Evolutionary conservation across 2,797 vertebrate species (phyloP), one percentile per base, ranked within the genome.

Genomic region (Microhierax caerulescens): DNA sequence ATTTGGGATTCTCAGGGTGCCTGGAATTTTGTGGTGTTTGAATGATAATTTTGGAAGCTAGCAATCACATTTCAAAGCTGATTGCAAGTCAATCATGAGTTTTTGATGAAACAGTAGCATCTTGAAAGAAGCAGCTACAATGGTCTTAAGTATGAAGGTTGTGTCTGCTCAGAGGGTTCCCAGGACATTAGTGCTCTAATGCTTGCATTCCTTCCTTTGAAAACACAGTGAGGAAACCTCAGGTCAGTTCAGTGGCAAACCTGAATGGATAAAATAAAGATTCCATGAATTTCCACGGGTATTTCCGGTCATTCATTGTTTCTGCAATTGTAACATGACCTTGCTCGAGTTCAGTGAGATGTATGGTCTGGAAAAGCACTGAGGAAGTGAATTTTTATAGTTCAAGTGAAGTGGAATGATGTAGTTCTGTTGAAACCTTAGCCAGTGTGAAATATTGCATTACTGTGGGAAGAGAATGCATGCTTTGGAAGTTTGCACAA

Each of bases 141-240:
- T 86, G 57, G 21, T 37, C 15, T 54, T 82, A 11, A 60, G 9
- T 51, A 4, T n/a, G 39, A 86, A 63, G 65, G 41, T 28, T 88
- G n/a, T 43, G 32, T 51, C 41, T 90, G 56, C 45, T 70, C 50
- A 36, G 41, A 48, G 15, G 1, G 0, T 91, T 85, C 65, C 69
- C 54, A 59, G 80, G 50, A 67, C 30, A 34, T 61, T 16, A 15
- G 12, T 53, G 36, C 36, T 90, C 36, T 75, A 2, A 1, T 91
- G 47, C 57, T 95, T 88, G 85, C 54, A 87, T 96, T 91, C 54
- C 76, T 88, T 91, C 79, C 85, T 95, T 92, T 86, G 50, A 36
- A 72, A 93, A 86, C 50, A 48, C 36, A 76, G 27, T 48, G 39
- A 88, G 78, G 82, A 94, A 95, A 28, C 39, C n/a, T 59, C 41